Evolutionary conservation across 2,113 vertebrate species (phyloP).

Genomic region (Calypte anna): DNA sequence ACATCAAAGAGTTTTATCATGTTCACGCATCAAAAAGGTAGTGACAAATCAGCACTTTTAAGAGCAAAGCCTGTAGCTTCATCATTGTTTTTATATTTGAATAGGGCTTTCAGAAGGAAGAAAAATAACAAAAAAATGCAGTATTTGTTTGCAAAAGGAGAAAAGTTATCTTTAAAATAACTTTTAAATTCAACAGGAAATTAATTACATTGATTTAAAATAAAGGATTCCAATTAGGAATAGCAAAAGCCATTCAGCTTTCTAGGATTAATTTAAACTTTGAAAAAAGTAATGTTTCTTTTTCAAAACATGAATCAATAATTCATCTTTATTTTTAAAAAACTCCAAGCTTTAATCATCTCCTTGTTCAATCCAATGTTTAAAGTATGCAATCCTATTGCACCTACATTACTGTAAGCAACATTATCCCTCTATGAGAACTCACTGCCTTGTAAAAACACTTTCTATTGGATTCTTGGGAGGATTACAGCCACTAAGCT

Average conservation of each 20-base stretch:
- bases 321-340: neutral
- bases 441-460: neutral
- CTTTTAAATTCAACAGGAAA: slow-evolving; percentile 3
- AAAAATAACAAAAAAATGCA: neutral
- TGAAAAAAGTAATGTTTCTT: slow-evolving; percentile 5
- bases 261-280: neutral
- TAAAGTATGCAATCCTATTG: neutral
- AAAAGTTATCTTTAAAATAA: neutral
- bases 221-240: neutral
- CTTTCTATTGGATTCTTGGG: neutral
- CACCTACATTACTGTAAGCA: neutral
- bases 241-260: neutral
- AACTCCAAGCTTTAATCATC: neutral
- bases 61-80: neutral
- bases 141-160: neutral
- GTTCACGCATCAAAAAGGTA: neutral
- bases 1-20: slow-evolving; percentile 62
- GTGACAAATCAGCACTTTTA: neutral
- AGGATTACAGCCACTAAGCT: neutral
- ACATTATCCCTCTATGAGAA: neutral
- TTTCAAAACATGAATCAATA: neutral
- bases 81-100: slow-evolving; percentile 13
- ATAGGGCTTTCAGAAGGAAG: neutral
- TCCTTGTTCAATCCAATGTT: neutral
- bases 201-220: neutral